These are phyloP conservation scores for Bombus ignitus DNA, from an alignment of 1,140 invertebrate genomes.

Conservation along the genomic window DNA sequence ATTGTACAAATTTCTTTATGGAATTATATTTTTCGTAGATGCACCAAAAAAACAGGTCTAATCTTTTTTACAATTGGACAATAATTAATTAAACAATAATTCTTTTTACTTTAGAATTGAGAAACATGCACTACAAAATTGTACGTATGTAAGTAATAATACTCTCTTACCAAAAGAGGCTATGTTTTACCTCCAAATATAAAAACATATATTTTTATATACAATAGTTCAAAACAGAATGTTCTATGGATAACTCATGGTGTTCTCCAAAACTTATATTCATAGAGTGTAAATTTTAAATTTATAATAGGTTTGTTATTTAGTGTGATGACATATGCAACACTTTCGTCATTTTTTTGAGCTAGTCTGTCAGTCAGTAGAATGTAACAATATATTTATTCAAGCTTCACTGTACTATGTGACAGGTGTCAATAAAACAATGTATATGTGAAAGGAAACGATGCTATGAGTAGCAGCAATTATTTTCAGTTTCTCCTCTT, in stretches of 20 bases:
- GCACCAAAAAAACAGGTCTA: no score
- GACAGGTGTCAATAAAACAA: slow-evolving; percentile 15
- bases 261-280: neutral
- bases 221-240: neutral
- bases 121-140: neutral
- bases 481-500: slow-evolving; percentile 8
- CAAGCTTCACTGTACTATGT: neutral
- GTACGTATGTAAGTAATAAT: neutral
- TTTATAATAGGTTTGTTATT: neutral
- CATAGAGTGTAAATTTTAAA: neutral
- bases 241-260: neutral
- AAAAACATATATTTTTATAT: neutral
- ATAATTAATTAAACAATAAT: neutral
- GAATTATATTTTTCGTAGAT: neutral
- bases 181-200: neutral
- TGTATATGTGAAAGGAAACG: neutral
- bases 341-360: neutral
- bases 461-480: neutral
- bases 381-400: neutral
- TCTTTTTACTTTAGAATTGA: neutral
- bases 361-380: neutral
- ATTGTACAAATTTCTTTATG: slow-evolving; percentile 4
- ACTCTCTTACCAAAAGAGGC: neutral
- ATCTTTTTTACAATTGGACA: neutral
- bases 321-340: neutral